Evolutionary conservation across 2,113 vertebrate species (phyloP), one percentile per base, ranked within the genome.

Genomic region (Sebastes schlegelii): DNA sequence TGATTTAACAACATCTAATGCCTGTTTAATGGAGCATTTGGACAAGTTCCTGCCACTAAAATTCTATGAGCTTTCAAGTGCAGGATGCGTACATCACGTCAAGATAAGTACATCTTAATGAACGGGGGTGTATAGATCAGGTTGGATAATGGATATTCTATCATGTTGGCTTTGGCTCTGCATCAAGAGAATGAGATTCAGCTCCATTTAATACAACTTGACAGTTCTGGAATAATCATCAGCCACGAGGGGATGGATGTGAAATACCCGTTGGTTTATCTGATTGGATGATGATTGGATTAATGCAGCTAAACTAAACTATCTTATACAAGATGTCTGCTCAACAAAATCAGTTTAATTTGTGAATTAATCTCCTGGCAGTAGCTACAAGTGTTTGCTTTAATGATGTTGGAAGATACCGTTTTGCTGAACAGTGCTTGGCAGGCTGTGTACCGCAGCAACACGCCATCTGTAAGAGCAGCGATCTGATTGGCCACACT

Each of bases 261-360:
- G n/a, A 79, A 21, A 49, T n/a, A 43, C 45, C 34, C 45, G 49
- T 8, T 34, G 1, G 17, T 72, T 21, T 26, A 46, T 16, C 23
- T 46, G 54, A 63, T 5, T 14, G 43, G 40, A 49, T 62, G 42
- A 78, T 21, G 16, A 72, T 42, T 62, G 58, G 14, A 71, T 17
- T 73, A 61, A 64, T 74, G 51, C 26, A 46, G 46, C 17, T 82
- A 21, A 79, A 57, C 11, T 45, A n/a, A 67, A 60, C 48, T 10
- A 21, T 40, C 40, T 54, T 42, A 9, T 69, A 0, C 13, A 83
- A 79, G 8, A 51, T 66, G 13, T 76, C 21, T 77, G 54, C 75
- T 72, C 57, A 42, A 61, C 64, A 74, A 40, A 77, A 74, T 67
- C 11, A 34, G 8, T 70, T 11, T 70, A 66, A 77, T 55, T 77